Conservation (phyloP, 2,888 invertebrate species). For the Dasypogon diadema region DNA sequence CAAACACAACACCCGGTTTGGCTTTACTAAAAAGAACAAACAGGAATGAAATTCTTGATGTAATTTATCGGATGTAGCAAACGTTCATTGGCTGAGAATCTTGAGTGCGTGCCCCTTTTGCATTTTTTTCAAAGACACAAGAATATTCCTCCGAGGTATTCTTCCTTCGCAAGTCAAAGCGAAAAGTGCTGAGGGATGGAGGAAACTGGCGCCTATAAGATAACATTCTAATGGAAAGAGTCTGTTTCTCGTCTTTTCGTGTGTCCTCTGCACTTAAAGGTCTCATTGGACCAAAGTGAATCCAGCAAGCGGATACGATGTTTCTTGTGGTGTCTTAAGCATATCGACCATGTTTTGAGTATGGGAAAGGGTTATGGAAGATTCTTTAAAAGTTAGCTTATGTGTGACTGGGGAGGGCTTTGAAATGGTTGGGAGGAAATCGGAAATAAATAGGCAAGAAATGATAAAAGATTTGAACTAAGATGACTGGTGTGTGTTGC, state of each 20-base stretch:
- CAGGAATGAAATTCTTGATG: neutral
- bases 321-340: slow-evolving; percentile 7
- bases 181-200: neutral
- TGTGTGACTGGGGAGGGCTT: too few relatives aligned
- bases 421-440: too few relatives aligned
- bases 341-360: slow-evolving; percentile 4
- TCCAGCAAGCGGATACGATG: too few relatives aligned
- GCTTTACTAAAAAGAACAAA: too few relatives aligned
- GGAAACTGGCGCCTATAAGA: slow-evolving; percentile 56
- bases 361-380: slow-evolving; percentile 17
- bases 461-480: too few relatives aligned
- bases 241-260: slow-evolving; percentile 55
- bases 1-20: too few relatives aligned
- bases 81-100: slow-evolving; percentile 17
- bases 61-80: neutral
- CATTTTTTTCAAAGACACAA: neutral
- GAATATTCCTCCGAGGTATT: neutral
- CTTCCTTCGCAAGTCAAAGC: neutral
- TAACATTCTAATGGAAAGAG: slow-evolving; percentile 58
- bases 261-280: slow-evolving; percentile 25
- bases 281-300: slow-evolving; percentile 20
- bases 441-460: too few relatives aligned
- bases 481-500: too few relatives aligned
- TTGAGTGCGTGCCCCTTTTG: slow-evolving; percentile 19
- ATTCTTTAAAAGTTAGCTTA: too few relatives aligned